These are phyloP conservation scores for Indicator maculatus DNA, from an alignment of 2,113 vertebrate genomes.

Conservation along the genomic window DNA sequence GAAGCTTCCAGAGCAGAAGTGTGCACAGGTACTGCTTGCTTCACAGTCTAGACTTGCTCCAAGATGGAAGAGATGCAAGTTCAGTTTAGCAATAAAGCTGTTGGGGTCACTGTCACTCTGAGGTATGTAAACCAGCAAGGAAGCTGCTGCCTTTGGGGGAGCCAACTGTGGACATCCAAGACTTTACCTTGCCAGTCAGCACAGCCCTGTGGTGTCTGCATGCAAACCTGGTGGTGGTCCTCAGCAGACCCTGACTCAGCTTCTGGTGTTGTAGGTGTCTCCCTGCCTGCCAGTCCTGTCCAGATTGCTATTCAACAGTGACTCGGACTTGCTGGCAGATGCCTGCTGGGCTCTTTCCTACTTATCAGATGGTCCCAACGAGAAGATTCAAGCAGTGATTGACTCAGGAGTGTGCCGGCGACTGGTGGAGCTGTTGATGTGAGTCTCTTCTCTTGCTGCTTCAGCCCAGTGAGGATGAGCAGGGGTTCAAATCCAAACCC, in stretches of 20 bases:
- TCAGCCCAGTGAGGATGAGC: not conserved
- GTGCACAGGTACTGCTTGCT: not conserved
- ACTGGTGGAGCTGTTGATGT: slow-evolving; percentile 96
- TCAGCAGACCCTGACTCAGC: not conserved
- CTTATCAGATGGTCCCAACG: slow-evolving; percentile 96
- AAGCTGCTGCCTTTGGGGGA: not conserved
- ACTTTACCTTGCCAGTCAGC: not conserved
- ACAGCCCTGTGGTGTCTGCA: not conserved
- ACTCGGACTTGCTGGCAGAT: slow-evolving; percentile 95
- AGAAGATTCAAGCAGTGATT: slow-evolving; percentile 98
- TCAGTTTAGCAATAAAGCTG: not conserved
- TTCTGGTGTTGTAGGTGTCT: slow-evolving; percentile 82
- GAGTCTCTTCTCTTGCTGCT: slow-evolving; percentile 50
- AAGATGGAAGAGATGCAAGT: not conserved
- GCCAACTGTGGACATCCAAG: not conserved
- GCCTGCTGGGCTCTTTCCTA: slow-evolving; percentile 99
- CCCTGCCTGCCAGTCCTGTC: slow-evolving; percentile 96
- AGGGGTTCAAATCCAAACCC: rapidly evolving
- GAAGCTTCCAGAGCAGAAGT: not conserved
- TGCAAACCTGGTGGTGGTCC: not conserved
- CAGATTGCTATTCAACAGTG: slow-evolving; percentile 94
- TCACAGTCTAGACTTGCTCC: not conserved
- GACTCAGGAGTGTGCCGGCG: slow-evolving; percentile 96
- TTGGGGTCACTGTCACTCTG: not conserved
- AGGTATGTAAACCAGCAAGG: not conserved